Base-by-base conservation (phyloP, 2,113 vertebrate species). In the Ornithorhynchus anatinus region DNA sequence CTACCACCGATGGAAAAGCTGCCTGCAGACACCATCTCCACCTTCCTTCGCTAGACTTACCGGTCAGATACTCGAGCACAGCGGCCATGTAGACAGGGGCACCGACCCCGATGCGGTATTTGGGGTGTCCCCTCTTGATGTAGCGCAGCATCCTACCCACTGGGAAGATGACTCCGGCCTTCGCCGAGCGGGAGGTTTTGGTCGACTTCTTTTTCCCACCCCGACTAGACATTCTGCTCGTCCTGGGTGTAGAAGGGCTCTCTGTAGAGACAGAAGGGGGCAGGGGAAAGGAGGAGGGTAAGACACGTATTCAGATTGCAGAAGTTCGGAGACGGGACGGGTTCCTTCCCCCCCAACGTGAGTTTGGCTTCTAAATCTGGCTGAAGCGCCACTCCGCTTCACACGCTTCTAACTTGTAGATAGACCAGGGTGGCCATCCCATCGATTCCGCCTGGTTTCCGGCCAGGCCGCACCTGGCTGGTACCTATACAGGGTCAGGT, bases 101-200 rank as follows among this genome's bases (percentile, higher is more conserved):
- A 47, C 97, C 97, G 45, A 98, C 97, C 10, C 98, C 97, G 16
- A 99, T 97, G 72, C 98, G 92, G 81, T 99, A 98, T 73, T 98
- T 98, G 0, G 97, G 97, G 53, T 98, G 95, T 36, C 96, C 96
- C 78, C 95, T 96, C 80, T 96, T 98, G 75, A 99, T 97, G 89
- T 98, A 99, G 44, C 98, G 95, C 48, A 98, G 90, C 97, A 99
- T 98, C 67, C 97, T 93, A n/a, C 98, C 97, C 27, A 99, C 98
- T 0, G 98, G 97, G 84, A 99, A 99, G 85, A 99, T 99, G 65
- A 99, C 97, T 10, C 98, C 98, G 1, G 98, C 98, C 87, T 97
- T 98, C 14, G 95, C 94, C 0, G 98, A 99, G 80, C 98, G 92
- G 13, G 98, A 98, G 20, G 95, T 97, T 91, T 98, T 98, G 45